These are phyloP conservation scores for Encarsia formosa DNA, from an alignment of 2,888 invertebrate species.

Conservation along the genomic window DNA sequence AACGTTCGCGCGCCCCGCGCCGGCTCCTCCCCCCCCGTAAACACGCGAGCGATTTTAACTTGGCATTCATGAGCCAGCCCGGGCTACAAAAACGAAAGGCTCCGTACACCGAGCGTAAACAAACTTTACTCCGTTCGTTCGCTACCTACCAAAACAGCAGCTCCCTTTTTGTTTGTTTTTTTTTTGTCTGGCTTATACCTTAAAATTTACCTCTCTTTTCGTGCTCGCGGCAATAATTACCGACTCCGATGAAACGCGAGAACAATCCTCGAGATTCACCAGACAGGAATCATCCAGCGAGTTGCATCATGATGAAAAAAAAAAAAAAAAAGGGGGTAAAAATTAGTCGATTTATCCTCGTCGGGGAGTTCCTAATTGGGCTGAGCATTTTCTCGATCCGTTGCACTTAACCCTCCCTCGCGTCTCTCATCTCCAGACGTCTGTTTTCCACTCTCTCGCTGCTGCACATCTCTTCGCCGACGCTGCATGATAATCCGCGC, in stretches of 20 bases:
- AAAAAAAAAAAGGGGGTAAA: no score
- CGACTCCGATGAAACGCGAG: no score
- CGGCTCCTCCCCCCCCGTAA: not conserved
- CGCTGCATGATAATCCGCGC: no score
- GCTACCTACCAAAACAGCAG: not conserved
- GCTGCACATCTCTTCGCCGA: no score
- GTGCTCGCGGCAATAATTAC: no score
- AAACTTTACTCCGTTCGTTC: not conserved
- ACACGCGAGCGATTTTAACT: constrained; percentile 13
- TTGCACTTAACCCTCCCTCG: not conserved
- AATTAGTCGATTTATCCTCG: no score
- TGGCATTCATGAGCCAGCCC: constrained; percentile 13
- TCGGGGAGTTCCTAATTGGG: no score
- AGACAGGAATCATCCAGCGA: no score
- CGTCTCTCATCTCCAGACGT: not conserved
- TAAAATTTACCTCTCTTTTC: not conserved
- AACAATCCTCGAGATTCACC: no score
- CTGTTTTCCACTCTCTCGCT: no score
- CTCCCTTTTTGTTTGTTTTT: not conserved
- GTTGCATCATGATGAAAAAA: no score
- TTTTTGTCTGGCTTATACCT: not conserved
- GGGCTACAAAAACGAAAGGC: constrained; percentile 1
- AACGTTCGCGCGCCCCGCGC: not conserved
- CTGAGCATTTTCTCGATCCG: not conserved
- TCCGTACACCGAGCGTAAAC: constrained; percentile 5